A percentile compares a stretch with the other conserved stretches of the same genome.
phyloP scores from a whole-genome alignment of 1,140 invertebrate genomes.

The Phocides pigmalion region DNA sequence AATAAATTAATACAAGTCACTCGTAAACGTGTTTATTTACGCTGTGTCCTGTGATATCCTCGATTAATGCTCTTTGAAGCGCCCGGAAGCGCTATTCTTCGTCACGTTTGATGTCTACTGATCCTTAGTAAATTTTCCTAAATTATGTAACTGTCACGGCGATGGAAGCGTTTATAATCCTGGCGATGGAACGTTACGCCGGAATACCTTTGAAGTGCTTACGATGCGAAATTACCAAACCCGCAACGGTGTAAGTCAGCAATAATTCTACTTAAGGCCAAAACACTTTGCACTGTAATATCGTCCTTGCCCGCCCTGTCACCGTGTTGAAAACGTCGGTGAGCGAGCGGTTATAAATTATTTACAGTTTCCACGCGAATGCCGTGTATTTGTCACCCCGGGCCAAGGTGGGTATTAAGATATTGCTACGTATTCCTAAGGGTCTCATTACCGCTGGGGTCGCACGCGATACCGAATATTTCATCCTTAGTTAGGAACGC shows the following conservation, averaged over 20 bases:
- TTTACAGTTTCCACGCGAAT: conserved; percentile 75
- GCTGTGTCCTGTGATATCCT: conserved; percentile 51
- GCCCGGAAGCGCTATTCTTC: conserved; percentile 46
- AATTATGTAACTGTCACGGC: conserved; percentile 39
- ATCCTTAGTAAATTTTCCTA: conserved; percentile 40
- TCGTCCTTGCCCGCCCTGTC: conserved; percentile 57
- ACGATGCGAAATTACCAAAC: conserved; percentile 51
- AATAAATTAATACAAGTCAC: conserved; percentile 68
- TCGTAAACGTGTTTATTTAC: conserved; percentile 63
- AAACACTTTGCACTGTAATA: conserved; percentile 54
- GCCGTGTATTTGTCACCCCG: conserved; percentile 74
- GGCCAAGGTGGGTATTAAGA: conserved; percentile 77
- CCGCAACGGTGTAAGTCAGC: conserved; percentile 48
- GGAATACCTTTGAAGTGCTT: conserved; percentile 54
- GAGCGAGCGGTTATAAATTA: conserved; percentile 78
- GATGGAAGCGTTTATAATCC: conserved; percentile 22
- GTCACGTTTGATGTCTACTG: conserved; percentile 57
- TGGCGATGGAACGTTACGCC: conserved; percentile 28
- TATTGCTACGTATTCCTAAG: conserved; percentile 79
- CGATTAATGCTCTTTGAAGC: conserved; percentile 67
- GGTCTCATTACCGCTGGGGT: conserved; percentile 73
- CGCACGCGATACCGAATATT: conserved; percentile 73
- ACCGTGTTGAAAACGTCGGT: conserved; percentile 62
- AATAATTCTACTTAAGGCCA: conserved; percentile 60
- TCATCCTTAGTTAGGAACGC: conserved; percentile 63